These are phyloP conservation scores for Polydrusus pterygomalis DNA, from an alignment of 2,888 invertebrate species.

Conservation along the genomic window DNA sequence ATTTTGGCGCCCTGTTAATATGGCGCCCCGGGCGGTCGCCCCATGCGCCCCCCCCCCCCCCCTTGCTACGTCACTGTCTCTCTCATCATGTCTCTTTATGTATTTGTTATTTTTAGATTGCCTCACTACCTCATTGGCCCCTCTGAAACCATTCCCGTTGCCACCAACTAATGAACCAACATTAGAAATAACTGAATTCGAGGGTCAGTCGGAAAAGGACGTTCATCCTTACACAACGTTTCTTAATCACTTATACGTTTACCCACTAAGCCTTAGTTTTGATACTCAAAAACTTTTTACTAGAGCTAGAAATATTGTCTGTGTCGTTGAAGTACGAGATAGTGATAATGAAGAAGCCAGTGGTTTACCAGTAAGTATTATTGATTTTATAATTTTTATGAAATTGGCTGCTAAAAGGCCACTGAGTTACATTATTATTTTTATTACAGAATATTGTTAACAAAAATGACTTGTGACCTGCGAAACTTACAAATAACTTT, in stretches of 20 bases:
- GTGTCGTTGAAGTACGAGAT: conserved; percentile 90
- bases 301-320: conserved; percentile 95
- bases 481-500: no score
- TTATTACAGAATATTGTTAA: no score
- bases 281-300: conserved; percentile 94
- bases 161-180: conserved; percentile 86
- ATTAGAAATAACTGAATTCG: conserved; percentile 90
- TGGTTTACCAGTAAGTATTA: conserved; percentile 82
- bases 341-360: conserved; percentile 83
- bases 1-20: no score
- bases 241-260: conserved; percentile 93
- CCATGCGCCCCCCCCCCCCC: no score
- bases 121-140: conserved; percentile 87
- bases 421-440: no score
- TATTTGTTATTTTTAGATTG: conserved; percentile 77
- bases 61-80: no score
- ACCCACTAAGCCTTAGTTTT: conserved; percentile 89
- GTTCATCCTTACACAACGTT: conserved; percentile 89
- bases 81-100: no score
- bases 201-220: conserved; percentile 79
- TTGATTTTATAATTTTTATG: conserved; percentile 4
- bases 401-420: not conserved
- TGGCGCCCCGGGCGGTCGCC: no score
- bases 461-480: no score
- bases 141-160: conserved; percentile 88